Base-by-base conservation (phyloP, 92 coral and sea anemone genomes). In the Epizoanthus fatuus region DNA sequence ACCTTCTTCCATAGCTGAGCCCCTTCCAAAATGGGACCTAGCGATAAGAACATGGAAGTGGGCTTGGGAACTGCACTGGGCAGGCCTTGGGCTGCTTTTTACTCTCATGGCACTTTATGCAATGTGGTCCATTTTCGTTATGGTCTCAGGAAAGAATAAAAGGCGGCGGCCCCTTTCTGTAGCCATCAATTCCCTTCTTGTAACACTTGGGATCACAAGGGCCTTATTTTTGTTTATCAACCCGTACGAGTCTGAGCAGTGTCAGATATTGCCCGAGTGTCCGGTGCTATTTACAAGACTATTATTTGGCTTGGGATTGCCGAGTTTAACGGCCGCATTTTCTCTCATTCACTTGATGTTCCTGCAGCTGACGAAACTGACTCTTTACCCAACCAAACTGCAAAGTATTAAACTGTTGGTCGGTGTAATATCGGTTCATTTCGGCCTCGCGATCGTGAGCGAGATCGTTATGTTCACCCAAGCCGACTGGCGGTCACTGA, bases 161-260 rank as follows among this genome's bases (percentile, higher is more conserved):
- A 76, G 89, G 47, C 89, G 96, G 2, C 88, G 92, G 14, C 85
- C 75, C 14, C 77, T 94, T 12, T 88, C 98, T 2, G 42, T 90
- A 35, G 89, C 84, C 15, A 73, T 92, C 40, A 74, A 90, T 42
- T 57, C 71, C 59, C 83, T 94, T 45, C 79, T 94, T 37, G 6
- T 87, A 37, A 67, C 83, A 16, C 81, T 94, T 10, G 98, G 98
- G 35, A 1, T 78, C 52, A 84, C 96, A 7, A 80, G 98, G 38
- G 94, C 86, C 32, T 54, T 92, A 72, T 94, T 90, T 81, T 78
- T 94, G 39, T 92, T 94, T 22, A 82, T 94, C 69, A 94, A 94
- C 90, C 98, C 98, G 20, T 94, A 94, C 81, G 98, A 94, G 86
- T 84, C 98, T n/a, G 74, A 92, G 59, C 96, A 94, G 79, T 94